Conservation (phyloP, 2,113 vertebrate genomes). For the Entosphenus tridentatus region DNA sequence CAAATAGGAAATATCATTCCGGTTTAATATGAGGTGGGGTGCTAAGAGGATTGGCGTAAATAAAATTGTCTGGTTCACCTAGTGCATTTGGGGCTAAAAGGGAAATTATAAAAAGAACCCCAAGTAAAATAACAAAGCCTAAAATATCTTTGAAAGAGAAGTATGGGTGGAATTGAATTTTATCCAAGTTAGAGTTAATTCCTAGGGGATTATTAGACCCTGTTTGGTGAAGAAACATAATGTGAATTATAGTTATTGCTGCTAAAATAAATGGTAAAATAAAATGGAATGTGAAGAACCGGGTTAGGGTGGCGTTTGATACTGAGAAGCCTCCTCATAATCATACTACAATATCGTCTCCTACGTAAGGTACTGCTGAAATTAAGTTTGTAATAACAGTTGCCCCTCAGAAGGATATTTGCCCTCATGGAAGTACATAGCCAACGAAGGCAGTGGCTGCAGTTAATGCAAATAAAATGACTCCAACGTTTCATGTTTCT, state of each 20-base stretch:
- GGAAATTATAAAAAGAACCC: not conserved
- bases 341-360: slow-evolving; percentile 2
- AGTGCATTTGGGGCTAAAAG: slow-evolving; percentile 10
- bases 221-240: slow-evolving; percentile 7
- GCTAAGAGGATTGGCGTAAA: slow-evolving; percentile 6
- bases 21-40: slow-evolving; percentile 7
- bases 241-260: not conserved
- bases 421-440: slow-evolving; percentile 12
- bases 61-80: slow-evolving; percentile 10
- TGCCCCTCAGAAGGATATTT: slow-evolving; percentile 16
- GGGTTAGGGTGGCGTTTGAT: slow-evolving; percentile 6
- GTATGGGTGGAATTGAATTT: slow-evolving; percentile 12
- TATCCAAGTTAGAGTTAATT: slow-evolving; percentile 11
- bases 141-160: slow-evolving; percentile 9
- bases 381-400: slow-evolving; percentile 16
- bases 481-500: slow-evolving; percentile 14
- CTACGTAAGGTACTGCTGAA: slow-evolving; percentile 8
- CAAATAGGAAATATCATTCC: slow-evolving; percentile 11
- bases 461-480: fast-evolving
- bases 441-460: slow-evolving; percentile 14
- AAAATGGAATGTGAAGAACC: slow-evolving; percentile 11
- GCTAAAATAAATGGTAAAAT: not conserved
- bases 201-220: slow-evolving; percentile 8
- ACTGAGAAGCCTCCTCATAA: slow-evolving; percentile 12
- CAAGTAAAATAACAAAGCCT: not conserved